Evolutionary conservation across 2,113 vertebrate species (phyloP).

Genomic region (Candoia aspera): DNA sequence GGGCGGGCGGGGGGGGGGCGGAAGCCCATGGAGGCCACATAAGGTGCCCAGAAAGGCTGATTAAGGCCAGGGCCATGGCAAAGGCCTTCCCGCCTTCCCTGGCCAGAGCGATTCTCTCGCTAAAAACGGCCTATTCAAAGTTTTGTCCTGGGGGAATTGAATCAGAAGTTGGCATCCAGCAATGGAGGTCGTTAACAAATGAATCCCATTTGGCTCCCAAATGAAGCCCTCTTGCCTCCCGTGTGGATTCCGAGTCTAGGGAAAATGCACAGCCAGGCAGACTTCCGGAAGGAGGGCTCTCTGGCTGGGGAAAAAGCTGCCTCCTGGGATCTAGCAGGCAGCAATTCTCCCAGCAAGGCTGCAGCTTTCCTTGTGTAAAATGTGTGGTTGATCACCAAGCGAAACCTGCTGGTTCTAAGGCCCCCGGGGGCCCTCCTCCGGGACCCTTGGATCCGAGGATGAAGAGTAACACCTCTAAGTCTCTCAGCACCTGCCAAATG

Average conservation of each 20-base stretch:
- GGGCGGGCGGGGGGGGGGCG: background rate
- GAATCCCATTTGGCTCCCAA: background rate
- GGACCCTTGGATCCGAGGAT: too few relatives aligned
- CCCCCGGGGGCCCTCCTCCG: background rate
- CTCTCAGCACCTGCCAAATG: background rate
- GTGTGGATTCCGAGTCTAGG: constrained; percentile 26
- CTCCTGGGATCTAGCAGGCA: background rate
- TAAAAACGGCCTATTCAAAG: background rate
- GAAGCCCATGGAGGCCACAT: background rate
- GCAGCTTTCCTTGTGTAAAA: background rate
- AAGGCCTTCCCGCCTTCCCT: background rate
- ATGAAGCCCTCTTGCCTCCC: too few relatives aligned
- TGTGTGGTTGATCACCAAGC: background rate
- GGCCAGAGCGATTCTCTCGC: background rate
- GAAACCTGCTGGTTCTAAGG: background rate
- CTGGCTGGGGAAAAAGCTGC: background rate
- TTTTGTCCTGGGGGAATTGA: background rate
- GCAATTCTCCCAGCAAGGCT: background rate
- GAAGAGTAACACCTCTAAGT: background rate
- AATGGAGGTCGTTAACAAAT: constrained; percentile 17
- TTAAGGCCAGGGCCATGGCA: background rate
- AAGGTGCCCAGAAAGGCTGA: background rate
- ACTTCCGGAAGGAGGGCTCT: background rate
- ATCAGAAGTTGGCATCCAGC: background rate
- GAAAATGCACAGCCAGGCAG: too few relatives aligned